Evolutionary conservation across 2,888 invertebrate genomes (phyloP).

Genomic region (Agrenia bidenticulata): DNA sequence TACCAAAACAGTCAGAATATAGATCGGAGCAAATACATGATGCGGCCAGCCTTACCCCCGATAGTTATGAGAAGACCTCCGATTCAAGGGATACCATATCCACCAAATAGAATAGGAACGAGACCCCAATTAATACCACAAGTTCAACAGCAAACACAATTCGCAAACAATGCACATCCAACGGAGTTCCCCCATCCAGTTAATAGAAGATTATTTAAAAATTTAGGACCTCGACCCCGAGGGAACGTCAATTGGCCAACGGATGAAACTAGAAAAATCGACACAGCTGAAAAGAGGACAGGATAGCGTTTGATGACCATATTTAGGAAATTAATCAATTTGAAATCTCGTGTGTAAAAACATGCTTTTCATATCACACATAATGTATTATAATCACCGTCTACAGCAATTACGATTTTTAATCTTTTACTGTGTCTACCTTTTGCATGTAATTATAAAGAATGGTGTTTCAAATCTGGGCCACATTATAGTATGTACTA

Average conservation of each 20-base stretch:
- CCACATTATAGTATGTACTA: too few relatives aligned
- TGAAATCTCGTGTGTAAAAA: too few relatives aligned
- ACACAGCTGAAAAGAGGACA: not conserved
- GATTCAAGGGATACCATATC: constrained; percentile 23
- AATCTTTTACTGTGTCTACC: too few relatives aligned
- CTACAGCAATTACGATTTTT: too few relatives aligned
- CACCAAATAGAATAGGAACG: constrained; percentile 7
- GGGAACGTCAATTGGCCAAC: constrained; percentile 45
- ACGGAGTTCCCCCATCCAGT: constrained; percentile 27
- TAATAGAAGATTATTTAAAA: constrained; percentile 8
- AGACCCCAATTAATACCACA: constrained; percentile 26
- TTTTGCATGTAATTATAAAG: too few relatives aligned
- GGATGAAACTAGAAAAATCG: constrained; percentile 18
- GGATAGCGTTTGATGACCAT: not conserved
- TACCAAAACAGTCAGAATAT: constrained; percentile 22
- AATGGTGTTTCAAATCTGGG: too few relatives aligned
- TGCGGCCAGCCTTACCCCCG: constrained; percentile 48
- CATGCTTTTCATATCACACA: too few relatives aligned
- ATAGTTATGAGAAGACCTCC: constrained; percentile 50
- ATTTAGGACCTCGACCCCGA: constrained; percentile 31
- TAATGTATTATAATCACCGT: too few relatives aligned
- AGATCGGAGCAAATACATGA: constrained; percentile 47
- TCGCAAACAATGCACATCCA: constrained; percentile 13
- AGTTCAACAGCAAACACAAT: constrained; percentile 27
- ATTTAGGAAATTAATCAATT: too few relatives aligned